phyloP scores from a whole-genome alignment of 2,888 invertebrate species.

The Hyles lineata region DNA sequence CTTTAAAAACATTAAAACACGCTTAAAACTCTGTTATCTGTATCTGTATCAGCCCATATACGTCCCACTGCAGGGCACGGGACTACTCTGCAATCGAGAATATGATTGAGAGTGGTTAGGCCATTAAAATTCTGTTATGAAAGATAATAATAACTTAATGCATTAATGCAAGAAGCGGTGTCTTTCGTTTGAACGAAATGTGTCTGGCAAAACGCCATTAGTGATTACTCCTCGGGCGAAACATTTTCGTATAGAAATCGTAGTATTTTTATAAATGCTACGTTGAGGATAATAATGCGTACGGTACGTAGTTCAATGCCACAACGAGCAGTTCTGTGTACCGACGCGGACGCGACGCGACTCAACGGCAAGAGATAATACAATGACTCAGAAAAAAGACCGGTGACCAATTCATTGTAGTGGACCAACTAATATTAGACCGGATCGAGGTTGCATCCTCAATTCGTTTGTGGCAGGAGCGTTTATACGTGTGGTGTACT shows the following conservation, averaged over 20 bases:
- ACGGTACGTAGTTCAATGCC: neutral
- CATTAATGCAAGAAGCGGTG: neutral
- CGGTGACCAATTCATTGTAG: conserved; percentile 29
- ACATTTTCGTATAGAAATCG: neutral
- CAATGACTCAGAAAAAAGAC: conserved; percentile 32
- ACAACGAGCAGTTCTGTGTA: neutral
- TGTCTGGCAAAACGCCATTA: conserved; percentile 3
- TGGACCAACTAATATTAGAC: conserved; percentile 36
- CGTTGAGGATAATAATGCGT: neutral
- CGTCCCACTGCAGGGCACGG: too few species aligned
- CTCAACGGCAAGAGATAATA: conserved; percentile 8
- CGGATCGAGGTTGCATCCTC: conserved; percentile 40
- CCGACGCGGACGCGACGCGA: neutral
- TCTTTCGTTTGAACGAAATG: conserved; percentile 1
- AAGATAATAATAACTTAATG: neutral
- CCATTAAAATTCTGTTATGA: neutral
- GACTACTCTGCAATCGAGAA: too few species aligned
- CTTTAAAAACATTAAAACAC: neutral
- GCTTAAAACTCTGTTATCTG: neutral
- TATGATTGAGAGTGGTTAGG: too few species aligned
- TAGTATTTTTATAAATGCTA: neutral
- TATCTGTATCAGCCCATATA: too few species aligned
- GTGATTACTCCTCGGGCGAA: neutral
- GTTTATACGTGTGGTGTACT: neutral
- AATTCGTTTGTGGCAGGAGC: conserved; percentile 28